Evolutionary conservation across 1,140 invertebrate genomes (phyloP), one percentile per base, ranked within the genome.

Genomic region (Lysiphlebus fabarum): DNA sequence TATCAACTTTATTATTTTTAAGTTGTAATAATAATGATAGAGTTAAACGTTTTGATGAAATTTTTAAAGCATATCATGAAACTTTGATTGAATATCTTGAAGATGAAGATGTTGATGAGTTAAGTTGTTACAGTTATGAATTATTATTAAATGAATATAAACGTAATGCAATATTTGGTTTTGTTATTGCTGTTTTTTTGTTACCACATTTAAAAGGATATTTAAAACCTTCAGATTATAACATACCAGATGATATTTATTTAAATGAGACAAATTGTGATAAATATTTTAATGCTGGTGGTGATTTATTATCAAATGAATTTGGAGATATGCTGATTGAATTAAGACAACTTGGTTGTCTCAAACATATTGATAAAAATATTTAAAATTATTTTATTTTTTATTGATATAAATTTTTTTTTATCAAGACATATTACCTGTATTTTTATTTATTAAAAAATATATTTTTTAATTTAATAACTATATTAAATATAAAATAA

Each of bases 1-100:
- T 82, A 2, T 70, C 74, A 0, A 74, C 76, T 14, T 77, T 76
- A 26, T 26, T 82, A 1, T 80, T 70, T 58, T 54, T 81, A 7
- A 71, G 69, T 48, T 72, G 72, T 4, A 60, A 67, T 4, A 59
- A 43, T 0, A 56, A 67, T 66, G 14, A 66, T 64, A 61, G 49
- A 17, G 45, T 34, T 10, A 44, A 60, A 0, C 58, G 69, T 41
- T 71, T 76, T 37, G 57, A 67, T 6, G 53, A 67, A 0, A 58
- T 81, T 0, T 61, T 81, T 4, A 38, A 58, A 14, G 58, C 49
- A 0, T 82, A 82, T 45, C 65, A 74, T 38, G 59, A 69, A 2
- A 49, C 62, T 2, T 47, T 77, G 10, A 62, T 49, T 0, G n/a
- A 59, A 0, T 58, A 50, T 36, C 48, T 77, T 5, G 14, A 53